Conservation (phyloP, 2,888 invertebrate species). For the Limenitis camilla region DNA sequence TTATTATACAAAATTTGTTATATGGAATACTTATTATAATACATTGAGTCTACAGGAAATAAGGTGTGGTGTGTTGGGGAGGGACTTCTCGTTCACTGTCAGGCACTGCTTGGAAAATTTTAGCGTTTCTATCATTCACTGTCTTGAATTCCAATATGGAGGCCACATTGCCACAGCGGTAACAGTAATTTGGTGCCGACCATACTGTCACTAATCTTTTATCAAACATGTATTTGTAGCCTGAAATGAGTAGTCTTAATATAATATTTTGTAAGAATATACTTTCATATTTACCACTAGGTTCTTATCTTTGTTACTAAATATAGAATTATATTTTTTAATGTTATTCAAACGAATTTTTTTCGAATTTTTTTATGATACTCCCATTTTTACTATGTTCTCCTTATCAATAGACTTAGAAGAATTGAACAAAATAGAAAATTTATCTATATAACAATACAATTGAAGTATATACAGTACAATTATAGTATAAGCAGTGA, state of each 20-base stretch:
- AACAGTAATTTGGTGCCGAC: constrained; percentile 99
- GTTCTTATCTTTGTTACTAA: too few relatives aligned
- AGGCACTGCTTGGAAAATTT: constrained; percentile 96
- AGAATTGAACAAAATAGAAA: too few relatives aligned
- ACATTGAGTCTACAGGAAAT: constrained; percentile 85
- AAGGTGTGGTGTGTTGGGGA: constrained; percentile 93
- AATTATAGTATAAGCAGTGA: too few relatives aligned
- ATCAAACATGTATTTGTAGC: constrained; percentile 98
- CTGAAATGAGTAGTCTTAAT: constrained; percentile 60
- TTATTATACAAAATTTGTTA: constrained; percentile 39
- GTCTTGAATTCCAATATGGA: constrained; percentile 94
- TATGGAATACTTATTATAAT: constrained; percentile 26
- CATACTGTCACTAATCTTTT: constrained; percentile 98
- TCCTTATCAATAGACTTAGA: too few relatives aligned
- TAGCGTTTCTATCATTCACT: constrained; percentile 83
- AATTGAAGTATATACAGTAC: too few relatives aligned
- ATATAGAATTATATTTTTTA: not conserved
- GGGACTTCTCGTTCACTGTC: constrained; percentile 96
- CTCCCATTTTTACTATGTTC: too few relatives aligned
- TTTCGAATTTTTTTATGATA: too few relatives aligned
- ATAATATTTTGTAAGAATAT: not conserved
- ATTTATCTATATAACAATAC: too few relatives aligned
- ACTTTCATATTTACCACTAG: too few relatives aligned
- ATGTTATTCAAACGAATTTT: too few relatives aligned
- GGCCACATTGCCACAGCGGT: constrained; percentile 98